These are phyloP conservation scores for Myotis daubentonii DNA, from an alignment of 2,797 vertebrate species.

Conservation along the genomic window DNA sequence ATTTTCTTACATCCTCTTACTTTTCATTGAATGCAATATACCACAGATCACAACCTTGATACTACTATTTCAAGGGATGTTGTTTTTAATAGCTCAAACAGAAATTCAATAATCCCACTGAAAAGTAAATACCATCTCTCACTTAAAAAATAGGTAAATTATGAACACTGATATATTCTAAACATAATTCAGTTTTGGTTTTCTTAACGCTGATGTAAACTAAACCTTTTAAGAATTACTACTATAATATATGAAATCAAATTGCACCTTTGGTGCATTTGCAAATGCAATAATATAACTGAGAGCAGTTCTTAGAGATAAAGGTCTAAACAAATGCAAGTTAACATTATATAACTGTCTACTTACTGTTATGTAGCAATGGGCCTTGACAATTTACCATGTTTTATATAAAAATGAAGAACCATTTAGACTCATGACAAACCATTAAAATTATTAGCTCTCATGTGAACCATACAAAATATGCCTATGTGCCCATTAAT, in stretches of 20 bases:
- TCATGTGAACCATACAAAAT: constrained; percentile 10
- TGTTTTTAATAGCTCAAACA: background rate
- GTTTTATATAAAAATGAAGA: background rate
- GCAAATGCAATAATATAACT: constrained; percentile 4
- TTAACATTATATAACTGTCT: constrained; percentile 9
- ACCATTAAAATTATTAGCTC: background rate
- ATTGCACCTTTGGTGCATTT: background rate
- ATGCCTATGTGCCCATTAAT: background rate
- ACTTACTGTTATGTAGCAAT: background rate
- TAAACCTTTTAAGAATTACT: constrained; percentile 26
- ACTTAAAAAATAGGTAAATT: background rate
- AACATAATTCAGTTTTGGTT: background rate
- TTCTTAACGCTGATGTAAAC: background rate
- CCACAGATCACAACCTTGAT: background rate
- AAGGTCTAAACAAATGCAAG: background rate
- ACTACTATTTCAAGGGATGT: background rate
- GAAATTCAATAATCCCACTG: background rate
- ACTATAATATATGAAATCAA: constrained; percentile 18
- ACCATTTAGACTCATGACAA: background rate
- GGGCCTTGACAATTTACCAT: background rate
- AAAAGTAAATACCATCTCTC: background rate
- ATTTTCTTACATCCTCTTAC: background rate
- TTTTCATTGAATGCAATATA: background rate
- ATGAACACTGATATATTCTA: background rate
- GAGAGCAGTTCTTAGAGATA: constrained; percentile 13